A percentile compares a stretch with the other conserved stretches of the same genome.
phyloP scores from a whole-genome alignment of 2,113 vertebrate genomes.

The Pyxicephalus adspersus region DNA sequence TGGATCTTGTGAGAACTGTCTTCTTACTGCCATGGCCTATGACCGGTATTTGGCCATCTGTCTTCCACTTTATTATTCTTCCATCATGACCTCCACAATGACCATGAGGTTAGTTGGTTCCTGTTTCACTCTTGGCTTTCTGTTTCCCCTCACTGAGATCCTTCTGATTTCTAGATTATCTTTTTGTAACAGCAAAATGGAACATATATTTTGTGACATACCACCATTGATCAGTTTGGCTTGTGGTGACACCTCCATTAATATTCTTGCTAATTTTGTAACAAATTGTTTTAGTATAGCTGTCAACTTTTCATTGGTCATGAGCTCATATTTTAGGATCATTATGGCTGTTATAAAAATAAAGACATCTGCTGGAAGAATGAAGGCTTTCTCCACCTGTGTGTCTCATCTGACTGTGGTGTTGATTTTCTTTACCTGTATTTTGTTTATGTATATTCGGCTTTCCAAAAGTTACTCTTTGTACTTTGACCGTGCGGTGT shows the following conservation, averaged over 20 bases:
- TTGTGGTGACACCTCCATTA: constrained; percentile 28
- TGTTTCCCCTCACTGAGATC: no score
- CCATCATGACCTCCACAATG: neutral
- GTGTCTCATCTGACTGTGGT: neutral
- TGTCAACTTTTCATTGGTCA: neutral
- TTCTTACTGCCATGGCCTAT: constrained; percentile 62
- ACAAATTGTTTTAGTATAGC: constrained; percentile 44
- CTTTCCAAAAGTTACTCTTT: neutral
- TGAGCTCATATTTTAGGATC: neutral
- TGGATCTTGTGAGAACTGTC: constrained; percentile 49
- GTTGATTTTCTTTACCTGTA: neutral
- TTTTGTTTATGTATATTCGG: neutral
- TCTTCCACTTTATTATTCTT: neutral
- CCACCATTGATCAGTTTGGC: neutral
- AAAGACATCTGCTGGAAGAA: neutral
- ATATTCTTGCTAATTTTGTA: constrained; percentile 49
- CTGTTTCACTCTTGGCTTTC: neutral
- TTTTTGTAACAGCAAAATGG: neutral
- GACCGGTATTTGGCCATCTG: constrained; percentile 64
- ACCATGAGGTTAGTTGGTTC: neutral
- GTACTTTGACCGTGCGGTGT: neutral
- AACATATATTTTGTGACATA: constrained; percentile 9
- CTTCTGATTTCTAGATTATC: neutral
- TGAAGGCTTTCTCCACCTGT: constrained; percentile 31
- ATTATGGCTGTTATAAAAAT: neutral